Evolutionary conservation across 2,888 invertebrate species (phyloP).

Genomic region (Euspilapteryx auroguttella): DNA sequence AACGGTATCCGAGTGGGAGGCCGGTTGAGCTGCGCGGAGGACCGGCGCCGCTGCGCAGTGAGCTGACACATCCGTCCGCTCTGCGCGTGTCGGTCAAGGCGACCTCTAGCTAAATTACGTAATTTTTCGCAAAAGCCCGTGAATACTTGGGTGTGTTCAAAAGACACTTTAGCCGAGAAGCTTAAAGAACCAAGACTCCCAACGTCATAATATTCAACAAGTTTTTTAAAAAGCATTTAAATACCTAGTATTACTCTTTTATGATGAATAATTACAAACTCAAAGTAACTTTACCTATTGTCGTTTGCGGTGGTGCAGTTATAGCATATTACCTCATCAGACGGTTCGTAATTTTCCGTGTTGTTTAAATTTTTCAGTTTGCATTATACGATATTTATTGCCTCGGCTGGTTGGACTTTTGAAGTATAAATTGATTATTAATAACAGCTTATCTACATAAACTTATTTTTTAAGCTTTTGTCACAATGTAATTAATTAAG

Average conservation of each 20-base stretch:
- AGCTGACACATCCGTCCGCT: constrained; percentile 53
- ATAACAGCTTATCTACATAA: too few species aligned
- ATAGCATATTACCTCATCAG: constrained; percentile 57
- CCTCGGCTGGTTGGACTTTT: too few species aligned
- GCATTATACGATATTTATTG: too few species aligned
- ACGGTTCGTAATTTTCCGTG: constrained; percentile 52
- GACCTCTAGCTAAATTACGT: constrained; percentile 56
- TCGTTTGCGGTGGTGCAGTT: constrained; percentile 55
- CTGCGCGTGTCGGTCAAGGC: constrained; percentile 56
- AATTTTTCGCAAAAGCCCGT: constrained; percentile 43
- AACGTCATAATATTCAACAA: too few species aligned
- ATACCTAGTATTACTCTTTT: too few species aligned
- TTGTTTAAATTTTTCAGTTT: too few species aligned
- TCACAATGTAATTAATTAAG: too few species aligned
- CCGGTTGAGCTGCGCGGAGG: constrained; percentile 32
- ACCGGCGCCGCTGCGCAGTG: constrained; percentile 44
- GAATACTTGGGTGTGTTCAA: constrained; percentile 49
- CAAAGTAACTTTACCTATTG: constrained; percentile 49
- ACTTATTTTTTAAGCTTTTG: too few species aligned
- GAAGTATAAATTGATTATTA: too few species aligned
- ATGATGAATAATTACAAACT: constrained; percentile 53
- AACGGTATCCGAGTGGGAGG: constrained; percentile 32
- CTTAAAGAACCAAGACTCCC: too few species aligned
- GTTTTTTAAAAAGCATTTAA: too few species aligned
- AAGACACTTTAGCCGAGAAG: constrained; percentile 26